Evolutionary conservation across 2,888 invertebrate species (phyloP).

Genomic region (Sphinx pinastri): DNA sequence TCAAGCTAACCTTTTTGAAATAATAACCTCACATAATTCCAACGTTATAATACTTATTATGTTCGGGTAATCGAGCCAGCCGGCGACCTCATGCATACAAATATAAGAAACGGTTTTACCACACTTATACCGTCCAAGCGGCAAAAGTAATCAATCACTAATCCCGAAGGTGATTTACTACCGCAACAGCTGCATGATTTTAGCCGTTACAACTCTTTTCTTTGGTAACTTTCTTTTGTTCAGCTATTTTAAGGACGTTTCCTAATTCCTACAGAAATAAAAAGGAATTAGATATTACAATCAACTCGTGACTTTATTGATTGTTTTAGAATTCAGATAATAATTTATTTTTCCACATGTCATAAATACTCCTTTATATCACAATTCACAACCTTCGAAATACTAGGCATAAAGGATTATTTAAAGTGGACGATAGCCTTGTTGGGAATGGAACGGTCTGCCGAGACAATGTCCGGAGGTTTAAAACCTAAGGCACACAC

Average conservation of each 20-base stretch:
- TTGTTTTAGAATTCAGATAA: too few species aligned
- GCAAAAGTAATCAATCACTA: constrained; percentile 68
- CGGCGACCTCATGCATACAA: constrained; percentile 10
- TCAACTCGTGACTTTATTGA: not conserved
- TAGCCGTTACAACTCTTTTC: constrained; percentile 63
- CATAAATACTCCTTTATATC: too few species aligned
- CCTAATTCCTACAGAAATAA: not conserved
- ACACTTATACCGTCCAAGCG: constrained; percentile 20
- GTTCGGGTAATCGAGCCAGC: constrained; percentile 2
- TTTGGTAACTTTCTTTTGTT: constrained; percentile 41
- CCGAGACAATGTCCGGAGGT: too few species aligned
- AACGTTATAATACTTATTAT: not conserved
- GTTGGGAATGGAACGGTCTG: too few species aligned
- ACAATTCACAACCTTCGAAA: too few species aligned
- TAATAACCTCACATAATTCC: not conserved
- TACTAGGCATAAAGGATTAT: too few species aligned
- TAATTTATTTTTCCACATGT: too few species aligned
- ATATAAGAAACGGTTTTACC: constrained; percentile 25
- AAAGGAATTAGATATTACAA: not conserved
- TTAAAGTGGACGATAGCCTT: too few species aligned
- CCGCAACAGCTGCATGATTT: constrained; percentile 61
- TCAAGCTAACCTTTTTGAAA: not conserved
- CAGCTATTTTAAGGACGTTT: not conserved
- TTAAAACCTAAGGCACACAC: too few species aligned
- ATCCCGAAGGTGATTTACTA: constrained; percentile 71